These are phyloP conservation scores for Elysia crispata DNA, from an alignment of 2,888 invertebrate genomes.

Conservation along the genomic window DNA sequence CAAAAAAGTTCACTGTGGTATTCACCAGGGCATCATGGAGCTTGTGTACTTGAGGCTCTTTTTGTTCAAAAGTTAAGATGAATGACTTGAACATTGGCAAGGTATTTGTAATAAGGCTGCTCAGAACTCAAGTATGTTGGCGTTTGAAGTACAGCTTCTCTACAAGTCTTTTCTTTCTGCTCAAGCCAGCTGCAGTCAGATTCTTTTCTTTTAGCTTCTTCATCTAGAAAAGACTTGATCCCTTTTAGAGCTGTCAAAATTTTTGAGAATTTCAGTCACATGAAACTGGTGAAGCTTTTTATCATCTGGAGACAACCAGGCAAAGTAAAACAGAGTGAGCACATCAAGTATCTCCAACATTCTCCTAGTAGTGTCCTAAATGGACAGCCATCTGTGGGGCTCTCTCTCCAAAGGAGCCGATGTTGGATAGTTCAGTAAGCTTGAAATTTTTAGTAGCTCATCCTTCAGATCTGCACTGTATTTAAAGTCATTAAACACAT, in stretches of 20 bases:
- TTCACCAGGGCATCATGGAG: too few species aligned
- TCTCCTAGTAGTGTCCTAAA: constrained; percentile 19
- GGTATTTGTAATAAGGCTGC: too few species aligned
- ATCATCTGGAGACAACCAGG: neutral
- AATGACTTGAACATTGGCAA: too few species aligned
- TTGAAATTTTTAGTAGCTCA: neutral
- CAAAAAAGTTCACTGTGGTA: too few species aligned
- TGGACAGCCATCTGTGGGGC: constrained; percentile 17
- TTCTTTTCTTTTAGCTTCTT: too few species aligned
- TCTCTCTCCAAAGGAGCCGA: neutral
- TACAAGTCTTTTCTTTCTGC: too few species aligned
- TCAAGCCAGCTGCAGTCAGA: too few species aligned
- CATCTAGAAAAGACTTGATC: neutral
- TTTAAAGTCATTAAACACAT: neutral
- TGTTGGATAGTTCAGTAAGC: too few species aligned
- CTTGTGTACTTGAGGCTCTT: too few species aligned
- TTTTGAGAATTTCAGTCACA: neutral
- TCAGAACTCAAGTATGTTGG: too few species aligned
- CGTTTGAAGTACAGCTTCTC: too few species aligned
- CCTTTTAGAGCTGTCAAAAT: neutral
- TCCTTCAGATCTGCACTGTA: constrained; percentile 9
- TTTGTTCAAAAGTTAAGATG: too few species aligned
- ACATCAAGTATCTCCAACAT: neutral
- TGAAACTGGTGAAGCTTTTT: neutral
- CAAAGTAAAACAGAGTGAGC: constrained; percentile 5